Evolutionary conservation across 1,140 invertebrate genomes (phyloP).

Genomic region (Oppia nitens): DNA sequence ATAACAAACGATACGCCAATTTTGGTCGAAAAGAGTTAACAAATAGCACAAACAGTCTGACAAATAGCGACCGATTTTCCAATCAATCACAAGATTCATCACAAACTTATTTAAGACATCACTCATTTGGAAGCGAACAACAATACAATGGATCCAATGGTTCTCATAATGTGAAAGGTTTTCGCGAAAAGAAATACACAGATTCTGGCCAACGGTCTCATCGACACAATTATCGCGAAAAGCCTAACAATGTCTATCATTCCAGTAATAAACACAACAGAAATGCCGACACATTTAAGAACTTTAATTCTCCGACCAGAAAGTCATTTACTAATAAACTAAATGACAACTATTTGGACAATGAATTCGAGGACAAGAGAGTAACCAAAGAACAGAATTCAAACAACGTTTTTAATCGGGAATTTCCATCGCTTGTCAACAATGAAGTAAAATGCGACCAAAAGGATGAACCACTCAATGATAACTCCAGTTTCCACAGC

Average conservation of each 20-base stretch:
- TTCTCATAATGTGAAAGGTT: not conserved
- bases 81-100: not conserved
- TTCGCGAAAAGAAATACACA: not conserved
- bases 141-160: not conserved
- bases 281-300: not conserved
- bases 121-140: not conserved
- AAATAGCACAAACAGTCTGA: not conserved
- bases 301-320: not conserved
- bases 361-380: not conserved
- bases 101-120: not conserved
- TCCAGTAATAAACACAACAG: not conserved
- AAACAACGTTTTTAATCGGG: conserved; percentile 26
- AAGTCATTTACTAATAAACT: not conserved
- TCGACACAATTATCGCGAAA: not conserved
- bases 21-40: not conserved
- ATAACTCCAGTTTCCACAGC: not conserved
- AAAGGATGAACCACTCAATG: not conserved
- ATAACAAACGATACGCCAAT: not conserved
- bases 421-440: conserved; percentile 23
- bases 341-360: not conserved
- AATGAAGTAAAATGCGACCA: not conserved
- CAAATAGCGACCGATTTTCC: not conserved
- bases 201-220: not conserved
- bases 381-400: conserved; percentile 13
- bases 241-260: not conserved